A percentile compares a stretch with the other conserved stretches of the same genome.
Evolutionary conservation across 2,888 invertebrate genomes (phyloP).

Genomic region (Trachelus troglodyta): DNA sequence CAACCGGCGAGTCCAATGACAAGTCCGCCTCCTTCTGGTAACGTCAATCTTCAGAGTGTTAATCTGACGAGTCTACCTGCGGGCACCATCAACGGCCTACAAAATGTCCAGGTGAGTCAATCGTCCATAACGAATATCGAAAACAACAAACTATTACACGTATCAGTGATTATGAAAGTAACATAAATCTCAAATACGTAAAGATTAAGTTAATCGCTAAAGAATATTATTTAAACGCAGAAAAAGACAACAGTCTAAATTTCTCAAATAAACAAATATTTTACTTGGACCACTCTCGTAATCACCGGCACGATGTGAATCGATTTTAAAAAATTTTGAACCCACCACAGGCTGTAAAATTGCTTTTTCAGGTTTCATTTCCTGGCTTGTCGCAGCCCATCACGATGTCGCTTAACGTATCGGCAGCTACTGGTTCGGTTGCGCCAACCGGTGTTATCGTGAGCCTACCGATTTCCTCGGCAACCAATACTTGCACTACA

Average conservation of each 20-base stretch:
- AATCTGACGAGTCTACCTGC: constrained; percentile 76
- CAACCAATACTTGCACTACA: constrained; percentile 63
- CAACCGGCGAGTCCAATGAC: constrained; percentile 71
- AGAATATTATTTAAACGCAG: no score
- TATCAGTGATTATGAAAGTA: no score
- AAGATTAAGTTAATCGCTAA: neutral
- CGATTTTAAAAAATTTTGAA: no score
- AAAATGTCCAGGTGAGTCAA: constrained; percentile 76
- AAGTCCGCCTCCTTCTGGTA: constrained; percentile 71
- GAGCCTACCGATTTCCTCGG: constrained; percentile 73
- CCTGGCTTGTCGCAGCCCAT: constrained; percentile 89
- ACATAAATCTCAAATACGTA: neutral
- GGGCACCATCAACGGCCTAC: constrained; percentile 76
- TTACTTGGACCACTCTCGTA: no score
- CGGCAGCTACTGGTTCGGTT: constrained; percentile 71
- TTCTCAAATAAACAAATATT: no score
- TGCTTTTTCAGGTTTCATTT: constrained; percentile 73
- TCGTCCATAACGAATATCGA: neutral
- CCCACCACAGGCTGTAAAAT: neutral
- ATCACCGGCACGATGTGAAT: no score
- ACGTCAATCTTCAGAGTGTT: constrained; percentile 75
- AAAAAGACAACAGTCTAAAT: no score
- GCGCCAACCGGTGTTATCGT: constrained; percentile 74
- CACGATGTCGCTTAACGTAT: constrained; percentile 80
- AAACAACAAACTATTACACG: no score